Evolutionary conservation across 2,888 invertebrate species (phyloP).

Genomic region (Melieria crassipennis): DNA sequence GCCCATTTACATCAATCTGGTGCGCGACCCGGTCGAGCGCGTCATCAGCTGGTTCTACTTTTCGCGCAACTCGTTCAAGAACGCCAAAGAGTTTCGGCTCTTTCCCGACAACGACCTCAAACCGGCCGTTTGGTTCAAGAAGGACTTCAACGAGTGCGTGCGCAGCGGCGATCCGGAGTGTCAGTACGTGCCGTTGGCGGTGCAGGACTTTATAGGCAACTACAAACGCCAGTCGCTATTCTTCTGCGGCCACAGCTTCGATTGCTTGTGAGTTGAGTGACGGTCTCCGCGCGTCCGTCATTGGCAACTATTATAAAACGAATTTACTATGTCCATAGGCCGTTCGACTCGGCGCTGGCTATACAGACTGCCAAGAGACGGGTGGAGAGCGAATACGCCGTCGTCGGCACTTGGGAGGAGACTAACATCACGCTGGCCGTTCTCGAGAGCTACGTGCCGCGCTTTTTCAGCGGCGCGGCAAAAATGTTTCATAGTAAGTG

Average conservation of each 20-base stretch:
- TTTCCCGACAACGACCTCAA: conserved; percentile 73
- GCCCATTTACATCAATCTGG: conserved; percentile 83
- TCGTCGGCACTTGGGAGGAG: conserved; percentile 85
- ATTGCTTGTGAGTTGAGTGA: conserved; percentile 75
- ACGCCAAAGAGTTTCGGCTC: conserved; percentile 77
- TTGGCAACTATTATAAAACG: background rate
- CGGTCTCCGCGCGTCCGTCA: background rate
- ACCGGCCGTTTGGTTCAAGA: conserved; percentile 60
- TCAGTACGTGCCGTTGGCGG: conserved; percentile 72
- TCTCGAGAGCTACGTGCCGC: conserved; percentile 80
- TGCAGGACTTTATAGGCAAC: conserved; percentile 77
- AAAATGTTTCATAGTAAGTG: conserved; percentile 78
- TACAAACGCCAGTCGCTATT: conserved; percentile 85
- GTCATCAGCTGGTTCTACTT: conserved; percentile 93
- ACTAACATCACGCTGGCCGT: conserved; percentile 82
- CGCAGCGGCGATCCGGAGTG: conserved; percentile 84
- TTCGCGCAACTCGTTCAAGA: conserved; percentile 68
- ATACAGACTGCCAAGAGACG: conserved; percentile 79
- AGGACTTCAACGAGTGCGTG: conserved; percentile 89
- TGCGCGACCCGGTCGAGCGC: conserved; percentile 87
- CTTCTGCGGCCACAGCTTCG: conserved; percentile 87
- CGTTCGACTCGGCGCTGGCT: conserved; percentile 81
- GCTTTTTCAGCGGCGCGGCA: conserved; percentile 79
- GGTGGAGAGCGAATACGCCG: conserved; percentile 83
- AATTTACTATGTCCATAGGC: conserved; percentile 67